Conservation (phyloP, 2,797 vertebrate genomes). For the Delichon dasypus region DNA sequence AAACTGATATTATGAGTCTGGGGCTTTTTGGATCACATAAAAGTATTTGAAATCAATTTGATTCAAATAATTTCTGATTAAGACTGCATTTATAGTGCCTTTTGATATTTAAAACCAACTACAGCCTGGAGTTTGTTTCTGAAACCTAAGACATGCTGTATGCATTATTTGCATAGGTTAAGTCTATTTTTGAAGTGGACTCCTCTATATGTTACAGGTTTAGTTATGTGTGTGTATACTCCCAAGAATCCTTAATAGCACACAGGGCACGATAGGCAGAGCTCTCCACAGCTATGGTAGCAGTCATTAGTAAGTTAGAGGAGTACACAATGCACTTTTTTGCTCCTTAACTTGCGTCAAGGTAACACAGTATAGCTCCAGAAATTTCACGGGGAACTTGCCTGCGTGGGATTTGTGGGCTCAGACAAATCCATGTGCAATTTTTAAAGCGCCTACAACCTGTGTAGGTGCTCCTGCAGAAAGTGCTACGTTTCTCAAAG, state of each 20-base stretch:
- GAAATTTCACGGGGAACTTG: neutral
- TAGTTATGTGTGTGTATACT: conserved; percentile 7
- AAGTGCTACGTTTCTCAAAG: neutral
- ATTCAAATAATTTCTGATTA: neutral
- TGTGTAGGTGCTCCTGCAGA: neutral
- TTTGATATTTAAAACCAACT: conserved; percentile 48
- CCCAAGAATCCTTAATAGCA: neutral
- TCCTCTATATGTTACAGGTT: neutral
- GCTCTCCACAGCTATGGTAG: neutral
- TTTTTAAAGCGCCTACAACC: neutral
- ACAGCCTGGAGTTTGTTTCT: conserved; percentile 34
- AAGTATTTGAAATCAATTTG: conserved; percentile 5
- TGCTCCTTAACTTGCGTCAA: conserved; percentile 18
- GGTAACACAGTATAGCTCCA: neutral
- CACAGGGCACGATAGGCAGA: neutral
- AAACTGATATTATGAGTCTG: neutral
- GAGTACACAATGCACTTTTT: conserved; percentile 45
- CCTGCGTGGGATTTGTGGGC: neutral
- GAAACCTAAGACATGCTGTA: conserved; percentile 9
- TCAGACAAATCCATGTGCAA: neutral
- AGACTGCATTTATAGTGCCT: conserved; percentile 53
- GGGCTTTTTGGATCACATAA: conserved; percentile 3
- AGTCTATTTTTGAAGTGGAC: conserved; percentile 32
- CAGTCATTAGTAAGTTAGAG: conserved; percentile 2
- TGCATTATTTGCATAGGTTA: conserved; percentile 45